These are phyloP conservation scores for Lycaena phlaeas DNA, from an alignment of 2,888 invertebrate species.

Conservation along the genomic window DNA sequence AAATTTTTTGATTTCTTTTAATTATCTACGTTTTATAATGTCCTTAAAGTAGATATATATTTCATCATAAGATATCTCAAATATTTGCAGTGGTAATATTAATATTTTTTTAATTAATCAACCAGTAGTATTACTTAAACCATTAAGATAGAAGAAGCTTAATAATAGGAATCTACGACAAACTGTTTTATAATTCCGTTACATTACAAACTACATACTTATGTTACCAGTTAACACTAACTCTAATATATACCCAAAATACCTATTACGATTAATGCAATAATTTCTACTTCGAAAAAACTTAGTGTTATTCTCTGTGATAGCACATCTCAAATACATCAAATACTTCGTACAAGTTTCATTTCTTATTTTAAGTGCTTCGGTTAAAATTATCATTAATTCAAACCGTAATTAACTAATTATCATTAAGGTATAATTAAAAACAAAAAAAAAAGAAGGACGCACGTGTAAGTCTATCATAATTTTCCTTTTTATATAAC, in stretches of 20 bases:
- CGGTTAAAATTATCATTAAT: slow-evolving; percentile 69
- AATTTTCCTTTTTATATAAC: slow-evolving; percentile 69
- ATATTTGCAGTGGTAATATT: slow-evolving; percentile 75
- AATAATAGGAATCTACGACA: slow-evolving; percentile 72
- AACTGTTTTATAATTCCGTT: slow-evolving; percentile 64
- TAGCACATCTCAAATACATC: slow-evolving; percentile 64
- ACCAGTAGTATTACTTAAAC: slow-evolving; percentile 72
- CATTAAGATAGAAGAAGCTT: slow-evolving; percentile 73
- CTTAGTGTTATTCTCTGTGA: slow-evolving; percentile 58
- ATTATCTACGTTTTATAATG: slow-evolving; percentile 75
- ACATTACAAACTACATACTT: slow-evolving; percentile 73
- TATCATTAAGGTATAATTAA: slow-evolving; percentile 62
- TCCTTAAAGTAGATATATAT: slow-evolving; percentile 75
- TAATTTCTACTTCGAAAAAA: slow-evolving; percentile 67
- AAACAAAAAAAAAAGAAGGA: slow-evolving; percentile 60
- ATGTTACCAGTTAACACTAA: slow-evolving; percentile 71
- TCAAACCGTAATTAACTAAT: slow-evolving; percentile 75
- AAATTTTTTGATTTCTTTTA: slow-evolving; percentile 73
- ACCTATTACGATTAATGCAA: slow-evolving; percentile 72
- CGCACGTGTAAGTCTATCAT: slow-evolving; percentile 68
- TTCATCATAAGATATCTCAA: slow-evolving; percentile 74
- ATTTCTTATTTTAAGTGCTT: slow-evolving; percentile 66
- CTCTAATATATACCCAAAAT: slow-evolving; percentile 73
- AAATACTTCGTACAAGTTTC: slow-evolving; percentile 64
- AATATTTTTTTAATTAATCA: slow-evolving; percentile 67